Conservation (phyloP, 2,797 vertebrate genomes). For the Bradypodion ventrale region DNA sequence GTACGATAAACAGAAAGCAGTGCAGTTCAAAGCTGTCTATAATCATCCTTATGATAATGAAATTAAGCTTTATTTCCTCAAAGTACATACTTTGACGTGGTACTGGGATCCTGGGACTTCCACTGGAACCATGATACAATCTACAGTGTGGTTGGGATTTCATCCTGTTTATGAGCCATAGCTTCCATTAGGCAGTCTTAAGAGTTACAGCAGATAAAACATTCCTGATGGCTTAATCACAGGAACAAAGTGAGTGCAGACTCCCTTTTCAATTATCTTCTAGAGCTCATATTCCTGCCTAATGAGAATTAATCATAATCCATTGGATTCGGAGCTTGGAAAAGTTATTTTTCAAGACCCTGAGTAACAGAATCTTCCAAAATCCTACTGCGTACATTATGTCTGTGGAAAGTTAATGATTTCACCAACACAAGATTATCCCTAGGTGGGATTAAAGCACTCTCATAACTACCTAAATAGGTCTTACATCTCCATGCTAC, state of each 20-base stretch:
- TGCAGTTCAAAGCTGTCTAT: conserved; percentile 61
- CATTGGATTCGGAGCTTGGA: background rate
- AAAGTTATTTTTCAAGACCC: background rate
- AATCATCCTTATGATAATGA: conserved; percentile 66
- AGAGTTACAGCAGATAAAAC: background rate
- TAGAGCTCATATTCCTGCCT: background rate
- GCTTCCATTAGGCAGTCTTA: conserved; percentile 27
- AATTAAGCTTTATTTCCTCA: conserved; percentile 69
- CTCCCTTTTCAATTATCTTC: background rate
- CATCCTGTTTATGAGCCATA: conserved; percentile 27
- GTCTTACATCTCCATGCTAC: too few relatives aligned
- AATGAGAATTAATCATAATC: background rate
- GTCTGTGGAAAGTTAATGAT: too few relatives aligned
- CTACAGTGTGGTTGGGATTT: conserved; percentile 44
- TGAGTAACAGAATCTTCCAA: background rate
- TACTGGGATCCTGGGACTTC: conserved; percentile 45
- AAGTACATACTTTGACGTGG: conserved; percentile 57
- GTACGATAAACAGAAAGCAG: conserved; percentile 76
- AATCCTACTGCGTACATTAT: too few relatives aligned
- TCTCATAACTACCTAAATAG: too few relatives aligned
- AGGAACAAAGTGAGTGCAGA: background rate
- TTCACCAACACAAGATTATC: too few relatives aligned
- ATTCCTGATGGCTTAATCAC: background rate
- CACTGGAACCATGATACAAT: conserved; percentile 30
- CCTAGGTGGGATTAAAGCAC: too few relatives aligned